Conservation (phyloP, 2,113 vertebrate species). For the Macrotis lagotis region DNA sequence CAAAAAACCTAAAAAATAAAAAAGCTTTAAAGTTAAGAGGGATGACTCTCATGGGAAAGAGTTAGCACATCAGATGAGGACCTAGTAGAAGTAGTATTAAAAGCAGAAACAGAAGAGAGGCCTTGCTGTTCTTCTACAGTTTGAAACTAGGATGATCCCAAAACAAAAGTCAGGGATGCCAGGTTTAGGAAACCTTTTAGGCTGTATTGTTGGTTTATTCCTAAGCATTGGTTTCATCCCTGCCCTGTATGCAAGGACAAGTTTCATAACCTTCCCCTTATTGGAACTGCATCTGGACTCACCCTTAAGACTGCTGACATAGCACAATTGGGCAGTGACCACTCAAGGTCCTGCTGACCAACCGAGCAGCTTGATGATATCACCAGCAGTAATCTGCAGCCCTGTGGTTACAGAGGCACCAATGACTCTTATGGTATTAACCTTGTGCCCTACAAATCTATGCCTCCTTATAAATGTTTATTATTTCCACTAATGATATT, state of each 20-base stretch:
- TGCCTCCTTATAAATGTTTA: background rate
- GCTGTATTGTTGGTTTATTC: too few species aligned
- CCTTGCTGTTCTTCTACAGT: background rate
- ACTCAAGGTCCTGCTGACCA: too few species aligned
- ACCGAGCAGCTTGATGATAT: too few species aligned
- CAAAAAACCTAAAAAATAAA: too few species aligned
- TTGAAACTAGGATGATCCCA: background rate
- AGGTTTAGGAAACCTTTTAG: too few species aligned
- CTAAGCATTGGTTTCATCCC: too few species aligned
- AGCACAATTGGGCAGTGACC: too few species aligned
- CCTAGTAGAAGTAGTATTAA: background rate
- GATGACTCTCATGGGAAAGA: background rate
- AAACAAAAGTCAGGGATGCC: background rate
- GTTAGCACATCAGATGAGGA: background rate
- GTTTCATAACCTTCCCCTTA: background rate
- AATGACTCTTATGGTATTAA: too few species aligned
- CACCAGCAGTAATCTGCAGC: too few species aligned
- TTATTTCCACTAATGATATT: background rate
- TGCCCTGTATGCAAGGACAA: too few species aligned
- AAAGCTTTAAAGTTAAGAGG: background rate
- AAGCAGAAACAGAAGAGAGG: background rate
- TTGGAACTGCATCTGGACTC: background rate
- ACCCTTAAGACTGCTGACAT: too few species aligned
- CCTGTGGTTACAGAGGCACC: background rate
- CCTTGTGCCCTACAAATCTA: too few species aligned